phyloP scores from a whole-genome alignment of 2,888 invertebrate species.

The Drosophila birchii region DNA sequence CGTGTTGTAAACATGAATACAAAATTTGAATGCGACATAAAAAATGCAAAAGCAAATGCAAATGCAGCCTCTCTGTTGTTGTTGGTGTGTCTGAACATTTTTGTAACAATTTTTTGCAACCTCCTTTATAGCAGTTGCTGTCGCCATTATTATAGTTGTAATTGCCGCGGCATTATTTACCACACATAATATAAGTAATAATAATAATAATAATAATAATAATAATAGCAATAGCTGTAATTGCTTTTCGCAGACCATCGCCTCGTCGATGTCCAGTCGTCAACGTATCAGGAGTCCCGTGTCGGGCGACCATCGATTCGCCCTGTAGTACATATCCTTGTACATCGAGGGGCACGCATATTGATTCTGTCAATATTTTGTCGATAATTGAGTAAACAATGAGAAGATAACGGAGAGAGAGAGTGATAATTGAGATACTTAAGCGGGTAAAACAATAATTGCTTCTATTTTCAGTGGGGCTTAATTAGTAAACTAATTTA shows the following conservation, averaged over 20 bases:
- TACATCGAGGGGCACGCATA: constrained; percentile 94
- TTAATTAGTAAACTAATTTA: neutral
- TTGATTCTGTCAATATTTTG: constrained; percentile 83
- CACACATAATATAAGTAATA: constrained; percentile 39
- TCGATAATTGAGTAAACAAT: constrained; percentile 6
- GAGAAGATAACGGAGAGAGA: neutral
- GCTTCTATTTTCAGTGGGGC: neutral
- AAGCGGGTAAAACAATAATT: neutral
- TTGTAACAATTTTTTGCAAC: constrained; percentile 26
- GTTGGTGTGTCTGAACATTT: constrained; percentile 29
- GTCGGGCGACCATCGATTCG: constrained; percentile 85
- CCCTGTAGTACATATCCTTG: constrained; percentile 94
- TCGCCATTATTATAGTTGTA: constrained; percentile 37
- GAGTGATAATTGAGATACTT: neutral
- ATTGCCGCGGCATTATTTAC: constrained; percentile 45
- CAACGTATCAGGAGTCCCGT: constrained; percentile 84
- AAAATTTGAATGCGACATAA: constrained; percentile 64
- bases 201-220: constrained; percentile 29
- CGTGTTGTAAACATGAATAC: constrained; percentile 62
- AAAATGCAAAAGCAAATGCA: constrained; percentile 46
- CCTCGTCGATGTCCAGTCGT: constrained; percentile 49
- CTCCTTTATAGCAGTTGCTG: constrained; percentile 30
- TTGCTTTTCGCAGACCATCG: constrained; percentile 17
- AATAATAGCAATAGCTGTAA: constrained; percentile 28
- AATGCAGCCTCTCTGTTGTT: constrained; percentile 50